Conservation (phyloP, 2,113 vertebrate species). For the Myxocyprinus asiaticus region DNA sequence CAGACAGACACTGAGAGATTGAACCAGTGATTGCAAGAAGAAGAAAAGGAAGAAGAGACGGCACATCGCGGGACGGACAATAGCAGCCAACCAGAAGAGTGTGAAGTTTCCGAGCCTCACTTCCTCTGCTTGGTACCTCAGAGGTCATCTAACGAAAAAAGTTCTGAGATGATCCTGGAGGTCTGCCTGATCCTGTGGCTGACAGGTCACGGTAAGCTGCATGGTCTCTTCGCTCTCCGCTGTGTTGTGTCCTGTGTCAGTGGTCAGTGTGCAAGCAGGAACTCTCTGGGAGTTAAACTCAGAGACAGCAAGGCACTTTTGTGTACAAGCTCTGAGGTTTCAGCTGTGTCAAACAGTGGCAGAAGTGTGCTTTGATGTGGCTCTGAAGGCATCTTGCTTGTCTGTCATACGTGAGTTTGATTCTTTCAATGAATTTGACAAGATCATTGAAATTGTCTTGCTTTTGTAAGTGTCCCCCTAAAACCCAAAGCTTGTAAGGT, state of each 20-base stretch:
- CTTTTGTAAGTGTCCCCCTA: not conserved
- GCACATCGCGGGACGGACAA: constrained; percentile 44
- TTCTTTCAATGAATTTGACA: not conserved
- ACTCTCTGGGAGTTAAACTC: not conserved
- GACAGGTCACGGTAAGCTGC: constrained; percentile 73
- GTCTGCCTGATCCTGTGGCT: constrained; percentile 71
- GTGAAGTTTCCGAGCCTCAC: constrained; percentile 63
- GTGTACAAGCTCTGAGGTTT: not conserved
- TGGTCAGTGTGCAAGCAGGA: not conserved
- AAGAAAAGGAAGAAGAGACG: constrained; percentile 28
- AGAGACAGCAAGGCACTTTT: not conserved
- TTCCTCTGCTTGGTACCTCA: constrained; percentile 56
- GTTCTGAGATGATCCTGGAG: constrained; percentile 66
- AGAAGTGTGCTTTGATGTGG: not conserved
- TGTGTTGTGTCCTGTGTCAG: constrained; percentile 13
- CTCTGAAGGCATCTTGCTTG: constrained; percentile 2
- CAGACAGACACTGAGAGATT: constrained; percentile 20
- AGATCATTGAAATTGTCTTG: no score
- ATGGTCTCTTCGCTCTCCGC: constrained; percentile 5
- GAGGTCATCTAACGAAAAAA: constrained; percentile 66
- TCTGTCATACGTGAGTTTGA: not conserved
- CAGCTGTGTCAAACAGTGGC: not conserved
- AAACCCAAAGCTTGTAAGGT: not conserved
- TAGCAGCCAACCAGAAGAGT: constrained; percentile 34
- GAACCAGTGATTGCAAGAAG: constrained; percentile 8